phyloP scores from a whole-genome alignment of 2,113 vertebrate species.

The Brevimyrus niger region DNA sequence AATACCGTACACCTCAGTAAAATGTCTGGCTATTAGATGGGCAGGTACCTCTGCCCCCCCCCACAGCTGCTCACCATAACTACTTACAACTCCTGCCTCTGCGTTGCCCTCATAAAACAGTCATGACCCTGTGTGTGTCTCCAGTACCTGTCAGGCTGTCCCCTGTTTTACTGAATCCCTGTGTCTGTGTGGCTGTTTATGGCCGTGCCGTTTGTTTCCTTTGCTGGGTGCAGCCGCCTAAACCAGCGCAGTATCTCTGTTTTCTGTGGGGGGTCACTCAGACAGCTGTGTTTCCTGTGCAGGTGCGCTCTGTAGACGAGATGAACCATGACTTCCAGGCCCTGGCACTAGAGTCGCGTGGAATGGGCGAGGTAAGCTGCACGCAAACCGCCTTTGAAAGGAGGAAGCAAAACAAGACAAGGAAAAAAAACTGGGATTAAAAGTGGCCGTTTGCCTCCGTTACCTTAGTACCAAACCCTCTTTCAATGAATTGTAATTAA shows the following conservation, averaged over 20 bases:
- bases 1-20: not conserved
- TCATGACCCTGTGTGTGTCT: not conserved
- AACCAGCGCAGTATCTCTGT: not conserved
- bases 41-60: not conserved
- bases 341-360: conserved; percentile 93
- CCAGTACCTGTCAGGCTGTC: not conserved
- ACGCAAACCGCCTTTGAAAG: not conserved
- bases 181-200: not conserved
- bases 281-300: conserved; percentile 21
- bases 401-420: not conserved
- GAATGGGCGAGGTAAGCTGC: conserved; percentile 91
- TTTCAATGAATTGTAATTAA: not conserved
- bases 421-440: not conserved
- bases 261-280: not conserved
- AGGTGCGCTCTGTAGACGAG: conserved; percentile 90
- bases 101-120: not conserved
- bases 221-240: not conserved
- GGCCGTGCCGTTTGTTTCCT: not conserved
- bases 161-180: not conserved
- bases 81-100: not conserved
- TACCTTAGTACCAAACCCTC: not conserved
- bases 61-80: not conserved
- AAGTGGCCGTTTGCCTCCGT: not conserved
- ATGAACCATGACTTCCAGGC: conserved; percentile 99
- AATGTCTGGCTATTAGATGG: not conserved